Conservation (phyloP, 2,888 invertebrate genomes). For the Odontothrips loti region DNA sequence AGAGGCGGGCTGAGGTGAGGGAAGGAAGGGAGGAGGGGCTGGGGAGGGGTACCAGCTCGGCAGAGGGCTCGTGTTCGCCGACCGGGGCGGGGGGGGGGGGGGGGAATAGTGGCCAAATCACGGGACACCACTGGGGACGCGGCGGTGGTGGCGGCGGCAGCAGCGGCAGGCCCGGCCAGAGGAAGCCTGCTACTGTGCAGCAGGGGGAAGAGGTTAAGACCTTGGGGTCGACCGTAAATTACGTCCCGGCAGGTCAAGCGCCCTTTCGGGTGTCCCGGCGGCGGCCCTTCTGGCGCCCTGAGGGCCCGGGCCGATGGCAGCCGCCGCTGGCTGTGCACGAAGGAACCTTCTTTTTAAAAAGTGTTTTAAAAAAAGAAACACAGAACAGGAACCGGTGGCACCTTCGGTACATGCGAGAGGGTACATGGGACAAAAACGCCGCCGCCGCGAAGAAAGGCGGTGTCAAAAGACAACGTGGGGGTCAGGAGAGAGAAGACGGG, state of each 20-base stretch:
- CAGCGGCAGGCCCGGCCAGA: neutral
- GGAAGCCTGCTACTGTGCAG: neutral
- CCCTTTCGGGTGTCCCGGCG: no score
- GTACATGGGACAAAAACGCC: no score
- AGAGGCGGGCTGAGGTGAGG: neutral
- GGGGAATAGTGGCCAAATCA: neutral
- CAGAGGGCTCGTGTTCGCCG: neutral
- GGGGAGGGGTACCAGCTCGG: neutral
- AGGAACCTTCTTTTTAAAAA: no score
- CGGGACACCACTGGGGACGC: neutral
- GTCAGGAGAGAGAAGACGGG: no score
- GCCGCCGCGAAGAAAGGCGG: no score
- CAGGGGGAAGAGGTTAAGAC: neutral
- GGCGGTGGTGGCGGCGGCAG: neutral
- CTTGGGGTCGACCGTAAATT: neutral
- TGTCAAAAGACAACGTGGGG: no score
- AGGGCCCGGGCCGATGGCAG: no score
- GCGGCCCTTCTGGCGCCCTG: no score
- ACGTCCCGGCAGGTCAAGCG: neutral
- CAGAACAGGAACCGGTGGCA: no score
- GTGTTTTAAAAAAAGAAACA: no score
- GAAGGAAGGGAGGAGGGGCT: neutral
- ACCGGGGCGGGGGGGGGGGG: neutral
- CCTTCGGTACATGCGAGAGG: no score
- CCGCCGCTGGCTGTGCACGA: no score